Conservation (phyloP, 2,888 invertebrate species). For the Cryptophagus acutangulus region DNA sequence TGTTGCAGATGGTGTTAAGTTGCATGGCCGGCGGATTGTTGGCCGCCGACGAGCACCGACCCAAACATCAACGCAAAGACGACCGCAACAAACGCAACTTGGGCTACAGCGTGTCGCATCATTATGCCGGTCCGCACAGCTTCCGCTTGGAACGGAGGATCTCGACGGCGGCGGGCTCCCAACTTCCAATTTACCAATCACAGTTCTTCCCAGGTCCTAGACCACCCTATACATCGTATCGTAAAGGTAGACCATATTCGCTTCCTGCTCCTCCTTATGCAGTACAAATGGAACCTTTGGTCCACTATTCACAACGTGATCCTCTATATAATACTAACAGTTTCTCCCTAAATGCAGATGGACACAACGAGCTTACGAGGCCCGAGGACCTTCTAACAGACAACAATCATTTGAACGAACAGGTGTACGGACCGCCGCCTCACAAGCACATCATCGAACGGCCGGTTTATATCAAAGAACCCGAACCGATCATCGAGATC, state of each 20-base stretch:
- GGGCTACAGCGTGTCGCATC: conserved; percentile 57
- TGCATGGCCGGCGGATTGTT: conserved; percentile 53
- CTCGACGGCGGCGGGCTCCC: conserved; percentile 50
- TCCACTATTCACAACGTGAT: conserved; percentile 75
- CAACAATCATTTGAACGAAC: conserved; percentile 49
- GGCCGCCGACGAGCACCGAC: conserved; percentile 46
- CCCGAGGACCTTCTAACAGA: conserved; percentile 45
- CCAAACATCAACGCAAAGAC: conserved; percentile 46
- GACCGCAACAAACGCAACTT: conserved; percentile 56
- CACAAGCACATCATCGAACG: conserved; percentile 41
- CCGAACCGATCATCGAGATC: conserved; percentile 87
- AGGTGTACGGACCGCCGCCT: conserved; percentile 46
- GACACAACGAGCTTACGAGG: conserved; percentile 51
- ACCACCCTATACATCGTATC: conserved; percentile 35
- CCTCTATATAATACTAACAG: conserved; percentile 61
- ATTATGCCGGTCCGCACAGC: conserved; percentile 53
- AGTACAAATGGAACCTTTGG: conserved; percentile 75
- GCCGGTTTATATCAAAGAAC: conserved; percentile 60
- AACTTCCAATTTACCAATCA: conserved; percentile 35
- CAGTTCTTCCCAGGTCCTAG: conserved; percentile 40
- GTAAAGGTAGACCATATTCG: conserved; percentile 43
- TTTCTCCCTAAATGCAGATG: conserved; percentile 41
- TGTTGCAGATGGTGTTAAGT: conserved; percentile 55
- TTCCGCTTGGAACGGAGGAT: conserved; percentile 55
- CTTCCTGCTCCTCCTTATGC: conserved; percentile 65